phyloP scores from a whole-genome alignment of 2,888 invertebrate species.

The Clostera curtula region DNA sequence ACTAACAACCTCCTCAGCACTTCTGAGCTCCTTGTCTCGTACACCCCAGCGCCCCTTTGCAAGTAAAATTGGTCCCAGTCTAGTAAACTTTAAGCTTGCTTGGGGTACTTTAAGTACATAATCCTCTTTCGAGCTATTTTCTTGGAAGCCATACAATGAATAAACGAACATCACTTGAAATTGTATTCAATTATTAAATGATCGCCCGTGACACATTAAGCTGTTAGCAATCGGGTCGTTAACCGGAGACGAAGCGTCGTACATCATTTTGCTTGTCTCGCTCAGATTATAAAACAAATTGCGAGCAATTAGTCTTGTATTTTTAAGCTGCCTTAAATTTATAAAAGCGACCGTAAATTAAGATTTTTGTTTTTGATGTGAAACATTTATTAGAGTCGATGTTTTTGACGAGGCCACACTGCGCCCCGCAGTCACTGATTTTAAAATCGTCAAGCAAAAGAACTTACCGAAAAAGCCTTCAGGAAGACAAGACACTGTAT shows the following conservation, averaged over 20 bases:
- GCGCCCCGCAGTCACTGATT: too few species aligned
- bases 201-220: slow-evolving; percentile 17
- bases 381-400: too few species aligned
- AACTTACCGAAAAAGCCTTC: slow-evolving; percentile 95
- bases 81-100: slow-evolving; percentile 22
- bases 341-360: too few species aligned
- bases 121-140: slow-evolving; percentile 23
- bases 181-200: slow-evolving; percentile 21
- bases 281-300: not conserved
- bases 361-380: too few species aligned
- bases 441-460: too few species aligned
- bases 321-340: too few species aligned
- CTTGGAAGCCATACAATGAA: slow-evolving; percentile 31
- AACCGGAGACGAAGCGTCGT: slow-evolving; percentile 4
- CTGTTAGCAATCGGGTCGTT: slow-evolving; percentile 14
- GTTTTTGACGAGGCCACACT: too few species aligned
- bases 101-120: slow-evolving; percentile 15
- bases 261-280: not conserved
- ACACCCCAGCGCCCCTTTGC: slow-evolving; percentile 11
- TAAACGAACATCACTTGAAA: slow-evolving; percentile 26
- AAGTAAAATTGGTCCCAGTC: slow-evolving; percentile 32
- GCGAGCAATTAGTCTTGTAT: too few species aligned
- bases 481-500: slow-evolving; percentile 94
- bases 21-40: slow-evolving; percentile 35
- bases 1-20: slow-evolving; percentile 42